These are phyloP conservation scores for Colletes collaris DNA, from an alignment of 2,888 invertebrate species.

Conservation along the genomic window DNA sequence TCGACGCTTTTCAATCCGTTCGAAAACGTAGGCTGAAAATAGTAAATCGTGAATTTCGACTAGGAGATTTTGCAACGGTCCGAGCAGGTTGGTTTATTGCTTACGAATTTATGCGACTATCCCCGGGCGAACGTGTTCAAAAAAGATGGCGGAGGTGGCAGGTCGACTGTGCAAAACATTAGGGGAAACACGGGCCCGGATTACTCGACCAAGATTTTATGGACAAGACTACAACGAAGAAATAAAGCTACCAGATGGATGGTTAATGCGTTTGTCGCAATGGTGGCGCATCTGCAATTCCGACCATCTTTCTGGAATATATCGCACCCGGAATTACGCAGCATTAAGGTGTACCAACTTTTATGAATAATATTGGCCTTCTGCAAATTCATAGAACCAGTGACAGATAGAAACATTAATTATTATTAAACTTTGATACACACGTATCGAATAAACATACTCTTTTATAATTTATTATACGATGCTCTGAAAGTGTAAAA, in stretches of 20 bases:
- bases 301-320: conserved; percentile 22
- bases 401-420: no score
- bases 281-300: conserved; percentile 1
- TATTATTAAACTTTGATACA: no score
- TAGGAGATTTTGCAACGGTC: not conserved
- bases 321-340: conserved; percentile 23
- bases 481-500: no score
- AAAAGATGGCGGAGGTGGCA: conserved; percentile 35
- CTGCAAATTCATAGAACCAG: not conserved
- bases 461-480: no score
- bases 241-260: conserved; percentile 48
- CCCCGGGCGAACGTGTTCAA: conserved; percentile 43
- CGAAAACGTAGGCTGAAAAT: no score
- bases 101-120: conserved; percentile 61
- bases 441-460: no score
- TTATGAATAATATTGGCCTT: conserved; percentile 25
- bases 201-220: conserved; percentile 60
- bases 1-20: no score
- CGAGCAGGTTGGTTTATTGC: conserved; percentile 42
- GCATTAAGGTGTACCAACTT: conserved; percentile 34
- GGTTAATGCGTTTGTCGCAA: conserved; percentile 48
- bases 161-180: conserved; percentile 48
- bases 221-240: conserved; percentile 49
- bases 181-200: conserved; percentile 35
- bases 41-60: no score